Evolutionary conservation across 2,888 invertebrate genomes (phyloP), one percentile per base, ranked within the genome.

Genomic region (Campoplex nolae): DNA sequence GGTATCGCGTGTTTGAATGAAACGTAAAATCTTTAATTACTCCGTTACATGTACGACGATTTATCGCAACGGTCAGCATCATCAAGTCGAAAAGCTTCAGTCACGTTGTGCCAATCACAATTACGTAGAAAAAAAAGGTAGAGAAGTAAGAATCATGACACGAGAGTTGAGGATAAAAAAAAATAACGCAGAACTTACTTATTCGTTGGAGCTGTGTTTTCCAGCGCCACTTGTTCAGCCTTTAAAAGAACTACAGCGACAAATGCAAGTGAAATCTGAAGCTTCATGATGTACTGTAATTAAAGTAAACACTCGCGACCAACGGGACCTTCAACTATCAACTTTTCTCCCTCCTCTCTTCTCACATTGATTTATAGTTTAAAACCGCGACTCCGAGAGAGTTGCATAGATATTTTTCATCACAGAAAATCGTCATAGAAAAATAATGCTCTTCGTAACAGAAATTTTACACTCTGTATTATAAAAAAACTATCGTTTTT

Each of bases 231-330:
- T 18, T 42, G 65, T 54, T 42, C 54, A 48, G 76, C 71, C 35
- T 73, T 38, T 9, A 77, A 65, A 35, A 76, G 54, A 62, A n/a
- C 76, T 45, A 51, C 71, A 48, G 79, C 28, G 65, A 84, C 74
- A n/a, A 75, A 54, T 35, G 58, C 51, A 35, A 83, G 48, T 32
- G 51, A 54, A 65, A 86, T 42, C 4, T 73, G 58, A 28, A 73
- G 80, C 73, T 56, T 73, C 83, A 81, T 84, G 76, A 77, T 77
- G 58, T 42, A 42, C 80, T 81, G 80, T 54, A 81, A 86, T 84
- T 77, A 80, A 77, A 80, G 42, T 58, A 77, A 73, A n/a, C 83
- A 54, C 83, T 67, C 51, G n/a, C 67, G 48, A 68, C 23, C 65
- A 65, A 65, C 76, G 48, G 62, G 62, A 62, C 45, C 62, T 28